Evolutionary conservation across 2,113 vertebrate species (phyloP), one percentile per base, ranked within the genome.

Genomic region (Periophthalmodon schlosseri): DNA sequence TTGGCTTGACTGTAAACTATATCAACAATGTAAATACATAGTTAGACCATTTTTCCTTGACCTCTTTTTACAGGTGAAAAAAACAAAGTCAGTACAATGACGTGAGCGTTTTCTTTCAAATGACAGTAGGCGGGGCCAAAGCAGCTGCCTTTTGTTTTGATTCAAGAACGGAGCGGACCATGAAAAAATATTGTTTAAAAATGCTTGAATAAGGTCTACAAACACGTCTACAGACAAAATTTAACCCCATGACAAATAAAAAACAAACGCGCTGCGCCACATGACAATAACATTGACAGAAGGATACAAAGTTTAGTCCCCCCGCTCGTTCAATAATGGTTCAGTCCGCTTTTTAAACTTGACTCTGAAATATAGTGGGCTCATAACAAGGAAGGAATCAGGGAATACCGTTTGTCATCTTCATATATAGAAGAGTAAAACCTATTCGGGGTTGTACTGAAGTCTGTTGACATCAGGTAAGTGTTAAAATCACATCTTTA

Each of bases 91-190:
- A 9, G 10, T 4, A 18, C 15, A 16, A 1, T 63, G 61, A 60
- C 63, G 33, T 3, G 8, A 2, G 15, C 15, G 44, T 70, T 80
- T 68, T 21, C 12, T 47, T 74, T 68, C 0, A 44, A 79, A 75
- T 46, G 15, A 2, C 14, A 46, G 50, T 46, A 13, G 70, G 68
- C 56, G 57, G 67, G 4, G n/a, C 14, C n/a, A 34, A 14, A 5
- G 1, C 63, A 36, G 63, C 33, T 63, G 68, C 82, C 75, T 79
- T 75, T 52, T 89, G 82, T 88, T 92, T 82, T 86, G 67, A 80
- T 89, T 91, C 78, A 82, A 87, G 61, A 73, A n/a, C 61, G 74
- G 86, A 77, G 15, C 39, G 57, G 67, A 87, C 86, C 76, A 91
- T 61, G 15, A 0, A 0, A n/a, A 16, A n/a, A 0, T 1, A 8